Base-by-base conservation (phyloP, 2,797 vertebrate genomes). In the Lepus oiostolus region DNA sequence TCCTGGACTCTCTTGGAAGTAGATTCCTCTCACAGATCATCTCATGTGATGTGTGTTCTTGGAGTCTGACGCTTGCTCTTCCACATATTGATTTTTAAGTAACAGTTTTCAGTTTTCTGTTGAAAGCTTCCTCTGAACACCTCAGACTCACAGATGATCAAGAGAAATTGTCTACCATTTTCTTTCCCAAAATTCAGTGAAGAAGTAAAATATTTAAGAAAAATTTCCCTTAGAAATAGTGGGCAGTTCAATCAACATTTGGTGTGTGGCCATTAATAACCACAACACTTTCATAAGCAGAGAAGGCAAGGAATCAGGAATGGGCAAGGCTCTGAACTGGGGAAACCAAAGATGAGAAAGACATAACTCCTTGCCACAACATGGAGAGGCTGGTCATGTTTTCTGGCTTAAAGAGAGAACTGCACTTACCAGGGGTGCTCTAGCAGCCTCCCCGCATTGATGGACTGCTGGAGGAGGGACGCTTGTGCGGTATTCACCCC, bases 401-500 rank as follows among this genome's bases (percentile, higher is more conserved):
- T 75, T 13, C 5, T 50, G 26, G n/a, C 21, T 38, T 30, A 16
- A 74, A 74, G 50, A 71, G 14, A 21, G 14, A 1, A 14, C 30
- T 54, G 32, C 26, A 19, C 28, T 58, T 16, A 9, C 22, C 38
- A 5, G 22, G 28, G 32, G 24, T 6, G 3, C 54, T 30, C 9
- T 47, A 2, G 35, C 16, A 62, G 13, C 50, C 74, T 74, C 47
- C 2, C 13, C 50, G 4, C 28, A 35, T 28, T n/a, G 8, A 35
- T 1, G 3, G 82, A 28, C 22, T 35, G 1, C n/a, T 54, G 42
- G 47, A 50, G 35, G 22, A 47, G 54, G 84, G 9, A 2, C 1
- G 0, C n/a, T 17, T 10, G 35, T 7, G 30, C 1, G 4, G 19
- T 6, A 12, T 50, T 26, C n/a, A 32, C 35, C 47, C 4, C 0